Base-by-base conservation (phyloP, 2,888 invertebrate species). In the Tromatobia lineatoria region DNA sequence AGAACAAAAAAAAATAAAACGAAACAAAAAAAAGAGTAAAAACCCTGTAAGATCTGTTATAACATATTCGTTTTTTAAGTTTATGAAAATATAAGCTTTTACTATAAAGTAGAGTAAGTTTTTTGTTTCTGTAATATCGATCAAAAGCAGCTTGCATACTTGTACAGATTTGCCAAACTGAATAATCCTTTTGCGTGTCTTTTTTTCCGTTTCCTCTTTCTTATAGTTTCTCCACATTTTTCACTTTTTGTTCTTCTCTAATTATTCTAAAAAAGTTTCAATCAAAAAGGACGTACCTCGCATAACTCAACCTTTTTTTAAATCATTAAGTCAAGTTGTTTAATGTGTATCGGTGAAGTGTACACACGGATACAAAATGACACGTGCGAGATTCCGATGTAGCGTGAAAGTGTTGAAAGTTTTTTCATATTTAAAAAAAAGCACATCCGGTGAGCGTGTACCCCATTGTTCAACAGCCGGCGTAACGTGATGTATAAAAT, bases 401-500 rank as follows among this genome's bases (percentile, higher is more conserved):
- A 61, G 38, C 66, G 59, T 57, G 64, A 71, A 70, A 77, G 66
- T 67, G 34, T 61, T 66, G 29, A 59, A 42, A 73, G 61, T 80
- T 84, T 84, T 74, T n/a, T 75, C 61, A 18, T 76, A 57, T 66
- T 34, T 74, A 47, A 67, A 64, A 42, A 70, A 82, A 74, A 86
- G 67, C 81, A 82, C 85, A 82, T 87, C 77, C 77, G 82, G 82
- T 77, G 86, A 85, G 83, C 85, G 87, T 87, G 85, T 85, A 85
- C 85, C 85, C 77, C 78, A 81, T 78, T 84, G 69, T 85, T 83
- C 54, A 75, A 61, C 78, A 71, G 80, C 73, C 85, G 74, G 73
- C 34, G 57, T 66, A 77, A 81, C 87, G 87, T 88, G 88, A 85
- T 90, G 90, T 90, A 90, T 88, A 90, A 90, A 91, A 90, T 89